Evolutionary conservation across 2,113 vertebrate species (phyloP).

Genomic region (Campylomormyrus tamandua): DNA sequence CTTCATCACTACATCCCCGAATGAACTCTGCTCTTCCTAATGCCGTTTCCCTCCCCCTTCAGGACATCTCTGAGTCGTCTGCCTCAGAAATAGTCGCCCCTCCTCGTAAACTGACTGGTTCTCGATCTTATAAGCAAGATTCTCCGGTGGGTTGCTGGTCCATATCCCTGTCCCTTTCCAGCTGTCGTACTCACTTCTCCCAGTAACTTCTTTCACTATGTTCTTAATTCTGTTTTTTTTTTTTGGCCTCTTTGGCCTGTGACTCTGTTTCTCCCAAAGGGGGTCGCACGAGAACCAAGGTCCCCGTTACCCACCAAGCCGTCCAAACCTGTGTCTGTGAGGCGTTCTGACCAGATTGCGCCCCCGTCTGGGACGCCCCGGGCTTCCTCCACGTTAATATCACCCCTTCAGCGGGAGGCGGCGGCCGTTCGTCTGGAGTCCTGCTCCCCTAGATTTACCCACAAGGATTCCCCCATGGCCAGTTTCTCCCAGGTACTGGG

Average conservation of each 20-base stretch:
- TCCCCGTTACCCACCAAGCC: background rate
- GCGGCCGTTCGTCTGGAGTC: background rate
- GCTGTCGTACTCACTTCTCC: background rate
- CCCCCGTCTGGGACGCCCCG: background rate
- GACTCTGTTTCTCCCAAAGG: constrained; percentile 10
- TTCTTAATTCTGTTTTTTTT: background rate
- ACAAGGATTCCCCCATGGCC: background rate
- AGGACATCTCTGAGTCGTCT: constrained; percentile 21
- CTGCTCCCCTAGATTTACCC: background rate
- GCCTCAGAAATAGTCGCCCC: constrained; percentile 15
- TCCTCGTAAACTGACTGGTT: background rate
- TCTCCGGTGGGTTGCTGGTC: background rate
- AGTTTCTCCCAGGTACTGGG: background rate
- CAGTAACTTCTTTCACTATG: background rate
- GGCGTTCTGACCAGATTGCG: no score
- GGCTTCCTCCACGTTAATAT: background rate
- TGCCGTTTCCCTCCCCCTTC: background rate
- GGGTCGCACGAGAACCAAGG: constrained; percentile 15
- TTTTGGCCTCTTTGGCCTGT: background rate
- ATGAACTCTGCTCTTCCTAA: background rate
- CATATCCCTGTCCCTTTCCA: background rate
- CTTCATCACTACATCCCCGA: background rate
- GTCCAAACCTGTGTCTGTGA: background rate
- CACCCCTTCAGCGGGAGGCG: background rate
- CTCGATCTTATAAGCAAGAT: background rate